Percentiles rank a stretch among this genome's conserved stretches.
These are phyloP conservation scores for Amphipyra tragopoginis DNA, from an alignment of 2,888 invertebrate species.

Conservation along the genomic window DNA sequence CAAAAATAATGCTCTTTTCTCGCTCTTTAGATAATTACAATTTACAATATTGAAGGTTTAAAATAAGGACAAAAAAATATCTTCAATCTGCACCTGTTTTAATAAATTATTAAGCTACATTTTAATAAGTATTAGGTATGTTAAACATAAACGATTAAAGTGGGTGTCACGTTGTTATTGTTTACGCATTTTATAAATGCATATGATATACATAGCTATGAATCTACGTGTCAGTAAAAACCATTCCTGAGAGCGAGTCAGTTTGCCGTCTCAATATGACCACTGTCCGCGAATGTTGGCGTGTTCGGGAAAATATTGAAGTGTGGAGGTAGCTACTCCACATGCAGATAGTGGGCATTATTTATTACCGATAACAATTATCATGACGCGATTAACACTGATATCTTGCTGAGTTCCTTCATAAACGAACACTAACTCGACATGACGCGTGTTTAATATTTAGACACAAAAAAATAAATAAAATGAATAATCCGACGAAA, in stretches of 20 bases:
- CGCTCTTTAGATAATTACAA: too few relatives aligned
- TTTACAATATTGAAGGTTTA: too few relatives aligned
- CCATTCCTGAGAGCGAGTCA: conserved; percentile 1
- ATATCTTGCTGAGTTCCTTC: conserved; percentile 73
- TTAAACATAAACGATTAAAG: background rate
- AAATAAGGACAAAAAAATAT: too few relatives aligned
- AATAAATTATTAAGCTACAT: background rate
- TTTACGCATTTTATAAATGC: conserved; percentile 13
- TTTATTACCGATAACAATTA: conserved; percentile 81
- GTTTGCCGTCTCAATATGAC: conserved; percentile 8
- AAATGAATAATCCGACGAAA: conserved; percentile 57
- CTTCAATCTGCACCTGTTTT: too few relatives aligned
- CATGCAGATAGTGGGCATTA: conserved; percentile 69
- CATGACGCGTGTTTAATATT: conserved; percentile 67
- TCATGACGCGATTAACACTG: conserved; percentile 78
- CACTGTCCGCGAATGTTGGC: conserved; percentile 4
- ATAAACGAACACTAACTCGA: conserved; percentile 65
- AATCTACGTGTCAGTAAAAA: background rate
- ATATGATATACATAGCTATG: conserved; percentile 13
- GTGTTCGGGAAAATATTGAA: conserved; percentile 41
- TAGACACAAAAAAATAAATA: conserved; percentile 42
- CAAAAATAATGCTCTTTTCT: too few relatives aligned
- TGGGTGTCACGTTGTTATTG: conserved; percentile 12
- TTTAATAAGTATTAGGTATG: background rate
- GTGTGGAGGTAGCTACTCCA: conserved; percentile 43